Percentiles rank a stretch among this genome's conserved stretches.
Conservation (phyloP, 2,113 vertebrate species). For the Butorides virescens region DNA sequence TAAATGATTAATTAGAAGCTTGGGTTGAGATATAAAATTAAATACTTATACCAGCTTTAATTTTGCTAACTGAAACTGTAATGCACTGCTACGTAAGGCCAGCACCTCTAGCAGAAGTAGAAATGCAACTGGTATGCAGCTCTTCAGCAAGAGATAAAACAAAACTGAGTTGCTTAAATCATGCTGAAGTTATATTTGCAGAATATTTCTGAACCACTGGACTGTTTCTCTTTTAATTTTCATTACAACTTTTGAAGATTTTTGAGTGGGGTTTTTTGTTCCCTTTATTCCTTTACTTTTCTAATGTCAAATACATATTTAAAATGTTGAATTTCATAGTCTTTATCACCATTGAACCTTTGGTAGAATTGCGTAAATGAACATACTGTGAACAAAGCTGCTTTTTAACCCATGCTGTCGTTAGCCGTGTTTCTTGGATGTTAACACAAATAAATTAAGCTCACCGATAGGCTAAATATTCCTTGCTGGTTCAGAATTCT, state of each 20-base stretch:
- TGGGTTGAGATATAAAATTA: neutral
- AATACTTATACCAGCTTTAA: neutral
- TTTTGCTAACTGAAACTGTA: neutral
- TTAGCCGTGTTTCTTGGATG: neutral
- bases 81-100: neutral
- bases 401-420: neutral
- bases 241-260: neutral
- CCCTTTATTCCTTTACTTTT: neutral
- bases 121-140: neutral
- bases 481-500: neutral
- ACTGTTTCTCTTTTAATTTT: neutral
- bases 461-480: neutral
- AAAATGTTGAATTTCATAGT: neutral
- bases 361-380: neutral
- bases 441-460: neutral
- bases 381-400: neutral
- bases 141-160: neutral
- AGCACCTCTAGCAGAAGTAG: neutral
- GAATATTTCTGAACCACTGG: neutral
- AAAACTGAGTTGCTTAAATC: neutral
- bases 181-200: neutral
- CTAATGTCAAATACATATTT: neutral
- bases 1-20: constrained; percentile 37
- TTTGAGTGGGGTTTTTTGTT: neutral
- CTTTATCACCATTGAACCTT: neutral